Conservation (phyloP, 2,797 vertebrate genomes). For the Paramormyrops hopkinsi region DNA sequence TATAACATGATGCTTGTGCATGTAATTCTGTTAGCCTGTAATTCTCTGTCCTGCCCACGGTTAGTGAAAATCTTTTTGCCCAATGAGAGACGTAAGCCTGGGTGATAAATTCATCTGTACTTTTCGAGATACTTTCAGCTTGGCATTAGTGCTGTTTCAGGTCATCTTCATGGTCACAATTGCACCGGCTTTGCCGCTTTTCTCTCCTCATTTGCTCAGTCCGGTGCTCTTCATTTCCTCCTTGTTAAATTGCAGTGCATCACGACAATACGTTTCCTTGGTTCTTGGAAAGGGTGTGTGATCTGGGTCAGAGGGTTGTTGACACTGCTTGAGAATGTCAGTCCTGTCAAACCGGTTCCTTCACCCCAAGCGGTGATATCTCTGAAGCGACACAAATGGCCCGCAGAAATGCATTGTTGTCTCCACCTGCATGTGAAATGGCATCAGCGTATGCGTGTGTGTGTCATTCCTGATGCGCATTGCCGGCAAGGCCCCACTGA, state of each 20-base stretch:
- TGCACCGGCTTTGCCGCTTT: background rate
- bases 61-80: constrained; percentile 38
- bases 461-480: background rate
- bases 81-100: constrained; percentile 43
- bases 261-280: background rate
- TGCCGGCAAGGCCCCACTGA: background rate
- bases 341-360: background rate
- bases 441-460: background rate
- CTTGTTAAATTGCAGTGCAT: background rate
- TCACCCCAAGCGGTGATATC: constrained; percentile 21
- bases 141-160: background rate
- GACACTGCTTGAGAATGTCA: background rate
- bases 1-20: constrained; percentile 58
- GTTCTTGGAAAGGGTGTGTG: background rate
- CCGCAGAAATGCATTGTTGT: background rate
- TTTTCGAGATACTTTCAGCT: background rate
- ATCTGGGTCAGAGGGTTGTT: background rate
- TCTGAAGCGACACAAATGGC: constrained; percentile 2
- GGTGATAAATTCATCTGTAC: constrained; percentile 25
- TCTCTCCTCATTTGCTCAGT: background rate
- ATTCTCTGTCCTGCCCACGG: constrained; percentile 24
- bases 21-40: constrained; percentile 48
- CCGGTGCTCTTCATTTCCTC: background rate
- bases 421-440: background rate
- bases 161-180: background rate